These are phyloP conservation scores for Perizoma affinitatum DNA, from an alignment of 2,888 invertebrate species.

Conservation along the genomic window DNA sequence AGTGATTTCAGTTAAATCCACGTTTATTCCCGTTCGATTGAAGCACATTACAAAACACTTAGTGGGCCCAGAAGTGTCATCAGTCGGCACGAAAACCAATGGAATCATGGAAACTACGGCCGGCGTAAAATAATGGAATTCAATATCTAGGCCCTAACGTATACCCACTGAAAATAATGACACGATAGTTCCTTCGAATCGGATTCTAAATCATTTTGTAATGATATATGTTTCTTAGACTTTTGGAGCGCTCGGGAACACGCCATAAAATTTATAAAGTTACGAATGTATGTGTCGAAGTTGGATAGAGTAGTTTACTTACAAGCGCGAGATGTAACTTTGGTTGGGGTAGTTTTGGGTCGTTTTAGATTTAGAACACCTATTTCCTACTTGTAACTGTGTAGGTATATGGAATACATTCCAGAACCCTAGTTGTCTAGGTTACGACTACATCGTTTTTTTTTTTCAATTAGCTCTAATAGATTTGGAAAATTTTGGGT, in stretches of 20 bases:
- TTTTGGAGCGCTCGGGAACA: constrained; percentile 8
- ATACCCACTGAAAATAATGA: background rate
- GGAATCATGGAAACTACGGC: constrained; percentile 9
- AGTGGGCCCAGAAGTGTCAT: constrained; percentile 29
- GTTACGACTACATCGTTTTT: too few species aligned
- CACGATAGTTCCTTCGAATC: constrained; percentile 4
- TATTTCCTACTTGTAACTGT: too few species aligned
- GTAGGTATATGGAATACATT: too few species aligned
- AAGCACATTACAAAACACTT: constrained; percentile 42
- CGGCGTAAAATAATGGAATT: constrained; percentile 1
- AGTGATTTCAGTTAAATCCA: constrained; percentile 33
- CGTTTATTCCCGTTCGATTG: constrained; percentile 39
- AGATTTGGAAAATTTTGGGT: too few species aligned
- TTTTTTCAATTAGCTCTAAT: too few species aligned
- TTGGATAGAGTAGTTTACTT: background rate
- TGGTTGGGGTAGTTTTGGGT: too few species aligned
- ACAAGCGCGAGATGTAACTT: too few species aligned
- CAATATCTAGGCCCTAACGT: background rate
- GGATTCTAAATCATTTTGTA: constrained; percentile 10
- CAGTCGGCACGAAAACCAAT: constrained; percentile 17
- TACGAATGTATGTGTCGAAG: constrained; percentile 15
- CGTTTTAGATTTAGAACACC: too few species aligned
- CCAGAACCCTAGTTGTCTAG: too few species aligned
- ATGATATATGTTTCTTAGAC: background rate
- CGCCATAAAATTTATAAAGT: constrained; percentile 10